Percentiles rank a stretch among this genome's conserved stretches.
Conservation (phyloP, 2,797 vertebrate genomes). For the Saxicola maurus region DNA sequence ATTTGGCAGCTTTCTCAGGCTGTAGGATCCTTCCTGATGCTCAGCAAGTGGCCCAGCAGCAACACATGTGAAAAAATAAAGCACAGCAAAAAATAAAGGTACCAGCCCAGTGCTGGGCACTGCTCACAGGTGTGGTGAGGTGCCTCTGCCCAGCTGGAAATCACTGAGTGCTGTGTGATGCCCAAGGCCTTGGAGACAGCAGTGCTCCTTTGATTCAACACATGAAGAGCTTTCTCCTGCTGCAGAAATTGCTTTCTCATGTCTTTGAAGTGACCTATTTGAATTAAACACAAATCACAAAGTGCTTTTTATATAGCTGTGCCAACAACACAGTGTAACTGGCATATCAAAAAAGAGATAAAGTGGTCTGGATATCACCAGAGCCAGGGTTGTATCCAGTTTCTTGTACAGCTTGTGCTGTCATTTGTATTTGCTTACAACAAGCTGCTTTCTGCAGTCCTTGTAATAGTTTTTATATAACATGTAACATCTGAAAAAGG, state of each 20-base stretch:
- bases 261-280: not conserved
- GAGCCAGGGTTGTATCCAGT: not conserved
- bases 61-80: not conserved
- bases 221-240: not conserved
- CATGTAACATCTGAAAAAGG: not conserved
- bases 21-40: not conserved
- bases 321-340: not conserved
- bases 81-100: not conserved
- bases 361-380: not conserved
- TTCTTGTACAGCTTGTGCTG: not conserved
- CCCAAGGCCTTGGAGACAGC: not conserved
- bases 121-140: not conserved
- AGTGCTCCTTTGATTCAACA: not conserved
- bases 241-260: not conserved
- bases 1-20: not conserved
- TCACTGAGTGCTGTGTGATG: not conserved
- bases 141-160: not conserved
- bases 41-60: not conserved
- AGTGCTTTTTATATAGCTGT: not conserved
- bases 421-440: not conserved
- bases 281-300: not conserved
- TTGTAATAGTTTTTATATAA: not conserved
- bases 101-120: not conserved
- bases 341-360: not conserved
- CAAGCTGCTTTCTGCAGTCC: not conserved